Percentiles rank a stretch among this genome's conserved stretches.
Conservation (phyloP, 2,797 vertebrate species). For the Knipowitschia caucasica region DNA sequence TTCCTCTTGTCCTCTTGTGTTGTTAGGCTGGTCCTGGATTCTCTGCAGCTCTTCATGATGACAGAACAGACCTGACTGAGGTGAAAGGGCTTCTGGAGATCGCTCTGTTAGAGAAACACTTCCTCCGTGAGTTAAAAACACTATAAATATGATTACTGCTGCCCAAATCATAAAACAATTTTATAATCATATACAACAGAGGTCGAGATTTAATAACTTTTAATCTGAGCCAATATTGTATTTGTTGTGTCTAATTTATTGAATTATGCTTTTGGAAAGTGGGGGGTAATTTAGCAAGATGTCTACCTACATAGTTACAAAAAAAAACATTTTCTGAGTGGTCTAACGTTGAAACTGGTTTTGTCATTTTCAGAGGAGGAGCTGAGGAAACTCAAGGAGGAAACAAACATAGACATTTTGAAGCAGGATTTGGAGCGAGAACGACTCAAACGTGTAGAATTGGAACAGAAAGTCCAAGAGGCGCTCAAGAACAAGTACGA, state of each 20-base stretch:
- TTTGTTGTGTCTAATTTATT: too few species aligned
- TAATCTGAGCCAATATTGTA: background rate
- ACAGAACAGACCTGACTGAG: slow-evolving; percentile 89
- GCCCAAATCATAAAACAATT: too few species aligned
- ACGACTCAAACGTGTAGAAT: slow-evolving; percentile 80
- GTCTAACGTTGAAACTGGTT: slow-evolving; percentile 1
- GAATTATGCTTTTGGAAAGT: too few species aligned
- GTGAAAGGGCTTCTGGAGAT: slow-evolving; percentile 97
- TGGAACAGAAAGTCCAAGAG: slow-evolving; percentile 89
- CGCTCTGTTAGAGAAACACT: slow-evolving; percentile 95
- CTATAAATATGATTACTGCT: background rate
- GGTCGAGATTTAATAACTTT: too few species aligned
- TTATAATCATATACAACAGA: too few species aligned
- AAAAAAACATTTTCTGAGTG: background rate
- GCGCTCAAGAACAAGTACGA: slow-evolving; percentile 80
- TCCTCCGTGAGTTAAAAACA: slow-evolving; percentile 87
- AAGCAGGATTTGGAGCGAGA: slow-evolving; percentile 92
- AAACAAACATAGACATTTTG: slow-evolving; percentile 83
- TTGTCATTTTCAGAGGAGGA: slow-evolving; percentile 86
- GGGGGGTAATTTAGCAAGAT: too few species aligned
- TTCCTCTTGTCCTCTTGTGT: slow-evolving; percentile 3
- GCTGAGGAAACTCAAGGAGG: slow-evolving; percentile 88
- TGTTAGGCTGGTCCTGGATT: slow-evolving; percentile 82
- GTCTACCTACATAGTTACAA: background rate
- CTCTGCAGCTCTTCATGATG: slow-evolving; percentile 82